Base-by-base conservation (phyloP, 2,888 invertebrate genomes). In the Acleris literana region DNA sequence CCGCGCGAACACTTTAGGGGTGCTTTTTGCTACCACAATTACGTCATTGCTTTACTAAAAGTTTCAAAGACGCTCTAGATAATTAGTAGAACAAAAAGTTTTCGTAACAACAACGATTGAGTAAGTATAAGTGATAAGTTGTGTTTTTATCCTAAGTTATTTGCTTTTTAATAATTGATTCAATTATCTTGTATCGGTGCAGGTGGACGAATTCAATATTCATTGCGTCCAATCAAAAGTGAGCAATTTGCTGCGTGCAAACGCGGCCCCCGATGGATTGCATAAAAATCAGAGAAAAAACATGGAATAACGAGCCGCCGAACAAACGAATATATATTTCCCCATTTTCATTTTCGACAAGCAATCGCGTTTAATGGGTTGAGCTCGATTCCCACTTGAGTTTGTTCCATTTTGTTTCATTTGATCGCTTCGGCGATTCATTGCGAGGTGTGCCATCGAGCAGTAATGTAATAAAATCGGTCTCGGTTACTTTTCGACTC, bases 321-420 rank as follows among this genome's bases (percentile, higher is more conserved):
- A 82, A 87, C 85, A 86, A 88, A 87, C 86, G 86, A 83, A 89
- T 86, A 90, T 88, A 85, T 89, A 88, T 88, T 82, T 81, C 75
- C 80, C 85, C 84, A 83, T 90, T 90, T 90, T 90, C 85, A 90
- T 91, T 90, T 91, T 88, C 85, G 89, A 90, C 90, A 89, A 89
- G 88, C 88, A 88, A 87, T 88, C 87, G 86, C 80, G 82, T 86
- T 89, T 87, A 90, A 90, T 90, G 86, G 90, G 85, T 86, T 86
- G 82, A 85, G 80, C 81, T 76, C 84, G 86, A 89, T 86, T 88
- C 89, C 88, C 90, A 86, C 90, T 90, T 90, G 87, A 87, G 82
- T 88, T 85, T 82, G 85, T 88, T 84, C 86, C 81, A 87, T 86
- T 87, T 87, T 86, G 85, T 88, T 87, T 84, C 85, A 86, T 87